Evolutionary conservation across 2,113 vertebrate genomes (phyloP), one percentile per base, ranked within the genome.

Genomic region (Tyto alba): DNA sequence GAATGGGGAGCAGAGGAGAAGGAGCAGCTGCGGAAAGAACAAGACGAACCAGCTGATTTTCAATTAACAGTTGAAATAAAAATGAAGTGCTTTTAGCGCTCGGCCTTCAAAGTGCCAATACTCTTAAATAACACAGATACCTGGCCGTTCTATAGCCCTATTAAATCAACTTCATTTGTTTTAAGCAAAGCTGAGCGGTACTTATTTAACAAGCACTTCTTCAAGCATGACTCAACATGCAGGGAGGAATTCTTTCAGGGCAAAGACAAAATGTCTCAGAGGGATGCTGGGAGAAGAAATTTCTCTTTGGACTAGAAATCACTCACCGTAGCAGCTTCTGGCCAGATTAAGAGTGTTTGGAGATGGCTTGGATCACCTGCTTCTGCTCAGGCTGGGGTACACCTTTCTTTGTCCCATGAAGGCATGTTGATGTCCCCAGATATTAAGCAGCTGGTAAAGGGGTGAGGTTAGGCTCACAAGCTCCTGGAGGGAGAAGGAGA

Each of bases 101-200:
- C 1, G 6, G 95, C 94, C 95, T 97, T 93, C 78, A 10, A 88
- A 77, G 45, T 82, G 95, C 90, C 97, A 89, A 89, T 95, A 91
- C 76, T 90, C 80, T 93, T 96, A 95, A 97, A 95, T 96, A 96
- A 95, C 88, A 78, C 50, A 76, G 72, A 48, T 94, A 95, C 87
- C 94, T 91, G 89, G 38, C 73, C 34, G 2, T 47, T 90, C 93
- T 75, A 67, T 27, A 95, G 91, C 74, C 82, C 50, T 47, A 73
- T 48, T 97, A 97, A 96, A 97, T 94, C 95, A 95, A 53, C 66
- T 95, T 43, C 90, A 52, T 93, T 95, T 95, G 89, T 90, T 93
- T 86, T 64, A 95, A 91, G 95, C 78, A 79, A 85, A 94, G 92
- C 89, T 87, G 64, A 84, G 89, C 13, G 0, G 56, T 59, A 30